Evolutionary conservation across 92 coral and sea anemone species (phyloP), one percentile per base, ranked within the genome.

Genomic region (Paramuricea clavata): DNA sequence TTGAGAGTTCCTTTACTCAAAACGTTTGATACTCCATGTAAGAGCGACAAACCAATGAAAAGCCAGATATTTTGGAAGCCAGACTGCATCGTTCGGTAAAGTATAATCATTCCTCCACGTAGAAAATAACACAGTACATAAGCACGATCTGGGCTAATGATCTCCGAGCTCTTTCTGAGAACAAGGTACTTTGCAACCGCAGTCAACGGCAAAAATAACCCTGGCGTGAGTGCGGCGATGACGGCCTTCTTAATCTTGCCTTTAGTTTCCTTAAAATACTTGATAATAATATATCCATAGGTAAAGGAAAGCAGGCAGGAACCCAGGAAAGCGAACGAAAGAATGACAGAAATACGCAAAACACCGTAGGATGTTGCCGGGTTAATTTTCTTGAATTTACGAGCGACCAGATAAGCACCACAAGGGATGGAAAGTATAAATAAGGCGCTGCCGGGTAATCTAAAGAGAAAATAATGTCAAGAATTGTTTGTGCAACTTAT

Each of bases 11-110:
- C 22, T 70, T 92, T 87, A 27, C 91, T 92, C 33, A 90, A 26
- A 0, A 94, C 69, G 50, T 94, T 95, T 26, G 92, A 85, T 11
- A 52, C 23, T 3, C 93, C 93, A 59, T 94, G 98, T 22, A 87
- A 87, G 35, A 92, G 36, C 3, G 94, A 93, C 60, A 93, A 77
- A n/a, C 87, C 92, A 28, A 84, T 50, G 57, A 85, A 91, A 6
- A 81, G 25, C 49, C n/a, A 91, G 21, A 88, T 84, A 31, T 84
- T 85, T 27, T 86, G 74, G 54, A 93, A 72, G 27, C 91, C 93
- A 0, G 94, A 91, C 65, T 91, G 97, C 90, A 93, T 82, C 7
- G 87, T 83, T 12, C 97, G 92, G 49, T 81, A 91, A 0, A 90
- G 87, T 0, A 91, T 21, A 19, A 92, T 91, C 12, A 90, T 49